Percentiles rank a stretch among this genome's conserved stretches.
phyloP scores from a whole-genome alignment of 2,113 vertebrate genomes.

The Gila orcuttii region DNA sequence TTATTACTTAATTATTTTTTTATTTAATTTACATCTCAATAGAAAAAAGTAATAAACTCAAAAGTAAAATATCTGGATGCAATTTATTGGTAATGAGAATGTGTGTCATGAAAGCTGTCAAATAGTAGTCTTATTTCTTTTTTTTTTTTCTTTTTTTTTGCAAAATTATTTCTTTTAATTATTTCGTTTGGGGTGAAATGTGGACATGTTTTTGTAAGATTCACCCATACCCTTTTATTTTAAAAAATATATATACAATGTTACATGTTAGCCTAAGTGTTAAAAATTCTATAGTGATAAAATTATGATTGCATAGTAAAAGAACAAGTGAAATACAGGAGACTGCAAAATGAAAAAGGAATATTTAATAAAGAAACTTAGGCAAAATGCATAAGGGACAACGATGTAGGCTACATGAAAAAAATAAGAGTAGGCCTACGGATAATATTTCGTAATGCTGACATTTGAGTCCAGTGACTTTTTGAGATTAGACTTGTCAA shows the following conservation, averaged over 20 bases:
- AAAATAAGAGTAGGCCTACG: not conserved
- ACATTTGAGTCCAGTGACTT: not conserved
- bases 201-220: not conserved
- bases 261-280: not conserved
- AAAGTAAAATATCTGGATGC: not conserved
- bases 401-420: not conserved
- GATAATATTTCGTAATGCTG: not conserved
- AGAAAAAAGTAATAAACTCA: not conserved
- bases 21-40: not conserved
- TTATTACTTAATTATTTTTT: not conserved
- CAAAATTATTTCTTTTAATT: not conserved
- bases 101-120: not conserved
- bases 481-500: not conserved
- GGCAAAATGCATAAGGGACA: not conserved
- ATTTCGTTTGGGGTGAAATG: no score
- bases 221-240: not conserved
- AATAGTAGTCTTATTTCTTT: not conserved
- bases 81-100: not conserved
- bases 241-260: not conserved
- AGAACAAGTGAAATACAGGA: not conserved
- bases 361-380: slow-evolving; percentile 21
- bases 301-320: not conserved
- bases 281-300: not conserved
- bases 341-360: not conserved
- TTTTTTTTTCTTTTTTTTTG: no score